Percentiles rank a stretch among this genome's conserved stretches.
Evolutionary conservation across 2,797 vertebrate genomes (phyloP).

Genomic region (Gadopsis marmoratus): DNA sequence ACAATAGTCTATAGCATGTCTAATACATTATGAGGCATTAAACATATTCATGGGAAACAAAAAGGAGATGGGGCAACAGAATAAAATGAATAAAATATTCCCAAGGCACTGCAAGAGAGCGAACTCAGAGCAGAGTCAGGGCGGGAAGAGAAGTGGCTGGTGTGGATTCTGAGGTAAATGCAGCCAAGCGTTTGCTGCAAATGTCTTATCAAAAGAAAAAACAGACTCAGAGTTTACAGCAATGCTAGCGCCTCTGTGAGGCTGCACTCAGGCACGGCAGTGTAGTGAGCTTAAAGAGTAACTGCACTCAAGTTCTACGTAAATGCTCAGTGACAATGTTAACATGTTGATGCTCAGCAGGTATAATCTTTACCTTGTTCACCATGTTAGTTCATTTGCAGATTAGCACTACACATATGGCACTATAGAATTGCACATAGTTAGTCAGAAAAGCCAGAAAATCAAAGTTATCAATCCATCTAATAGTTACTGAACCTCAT

Average conservation of each 20-base stretch:
- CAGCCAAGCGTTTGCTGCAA: background rate
- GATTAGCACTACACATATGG: background rate
- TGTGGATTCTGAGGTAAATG: background rate
- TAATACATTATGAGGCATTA: background rate
- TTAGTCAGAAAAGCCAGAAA: background rate
- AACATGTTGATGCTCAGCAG: background rate
- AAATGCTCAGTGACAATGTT: background rate
- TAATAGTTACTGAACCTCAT: background rate
- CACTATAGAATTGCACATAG: no score
- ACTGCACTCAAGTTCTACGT: no score
- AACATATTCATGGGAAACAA: background rate
- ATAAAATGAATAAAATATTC: background rate
- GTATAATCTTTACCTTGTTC: background rate
- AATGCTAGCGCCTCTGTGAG: background rate
- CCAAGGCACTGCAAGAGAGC: background rate
- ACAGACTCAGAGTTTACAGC: background rate
- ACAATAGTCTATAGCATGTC: background rate
- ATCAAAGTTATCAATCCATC: background rate
- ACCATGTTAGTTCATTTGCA: background rate
- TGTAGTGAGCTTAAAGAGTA: background rate
- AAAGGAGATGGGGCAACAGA: background rate
- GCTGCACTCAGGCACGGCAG: background rate
- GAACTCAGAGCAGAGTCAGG: background rate
- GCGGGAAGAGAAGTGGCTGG: background rate
- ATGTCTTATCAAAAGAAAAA: background rate